Base-by-base conservation (phyloP, 1,140 invertebrate species). In the Zaprionus africanus region DNA sequence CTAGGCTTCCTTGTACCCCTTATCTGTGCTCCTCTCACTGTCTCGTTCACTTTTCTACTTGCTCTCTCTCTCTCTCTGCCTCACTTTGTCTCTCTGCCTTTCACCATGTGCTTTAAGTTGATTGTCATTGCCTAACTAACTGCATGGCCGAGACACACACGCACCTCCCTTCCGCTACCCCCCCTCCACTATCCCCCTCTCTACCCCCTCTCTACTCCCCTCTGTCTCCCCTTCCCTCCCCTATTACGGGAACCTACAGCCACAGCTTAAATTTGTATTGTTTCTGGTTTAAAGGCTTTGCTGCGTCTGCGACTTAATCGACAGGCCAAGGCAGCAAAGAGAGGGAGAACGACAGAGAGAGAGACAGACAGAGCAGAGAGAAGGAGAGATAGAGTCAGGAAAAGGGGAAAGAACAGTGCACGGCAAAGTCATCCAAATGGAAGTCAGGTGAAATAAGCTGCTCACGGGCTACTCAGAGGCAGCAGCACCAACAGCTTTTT, bases 41-140 rank as follows among this genome's bases (percentile, higher is more conserved):
- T 34, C 31, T 34, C 31, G 9, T 3, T 34, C 31, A 34, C 9
- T 19, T 22, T 41, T n/a, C 15, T 13, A n/a, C 4, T 15, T 1
- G 1, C 12, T 17, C 46, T 51, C 15, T 26, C 53, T 28, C 12
- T 28, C 13, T 17, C 12, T 54, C 9, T 54, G n/a, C 22, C 22
- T 2, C 11, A 1, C 3, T 26, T 5, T 9, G 4, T 13, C 22
- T 54, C 15, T 15, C 13, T 53, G 19, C 41, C 41, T 46, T 17
- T 46, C 15, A 43, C 13, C 17, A 26, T 56, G 51, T 60, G 46
- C 61, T 61, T 70, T 54, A 64, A 64, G 61, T 71, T 60, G 60
- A 71, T 71, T 76, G 73, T 75, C 72, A 76, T 76, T 71, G 67
- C 68, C 73, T 60, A 71, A 71, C 67, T 65, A 76, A 59, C 72